Evolutionary conservation across 2,797 vertebrate species (phyloP).

Genomic region (Gymnothorax reevesii): DNA sequence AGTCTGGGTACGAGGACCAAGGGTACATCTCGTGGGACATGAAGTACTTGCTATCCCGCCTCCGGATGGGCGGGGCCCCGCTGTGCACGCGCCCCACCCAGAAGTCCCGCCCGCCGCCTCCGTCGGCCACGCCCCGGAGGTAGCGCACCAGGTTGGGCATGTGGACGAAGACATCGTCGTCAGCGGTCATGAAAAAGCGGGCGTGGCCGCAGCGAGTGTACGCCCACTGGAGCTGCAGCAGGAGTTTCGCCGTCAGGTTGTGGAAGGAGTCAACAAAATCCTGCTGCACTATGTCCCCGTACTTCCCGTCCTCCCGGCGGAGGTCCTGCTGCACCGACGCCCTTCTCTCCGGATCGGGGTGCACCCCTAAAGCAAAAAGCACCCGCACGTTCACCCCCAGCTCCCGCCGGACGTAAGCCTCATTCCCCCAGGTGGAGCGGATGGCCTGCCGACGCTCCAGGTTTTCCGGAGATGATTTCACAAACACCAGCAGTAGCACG

Average conservation of each 20-base stretch:
- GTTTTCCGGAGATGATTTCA: conserved; percentile 89
- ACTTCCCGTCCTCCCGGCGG: conserved; percentile 71
- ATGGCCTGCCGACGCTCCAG: conserved; percentile 79
- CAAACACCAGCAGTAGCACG: conserved; percentile 87
- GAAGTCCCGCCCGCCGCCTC: conserved; percentile 73
- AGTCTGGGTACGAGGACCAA: conserved; percentile 92
- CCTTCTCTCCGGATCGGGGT: conserved; percentile 15
- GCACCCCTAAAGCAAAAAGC: conserved; percentile 83
- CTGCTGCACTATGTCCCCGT: conserved; percentile 88
- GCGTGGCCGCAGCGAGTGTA: conserved; percentile 84
- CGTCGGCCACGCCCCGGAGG: conserved; percentile 71
- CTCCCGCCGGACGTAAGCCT: conserved; percentile 70
- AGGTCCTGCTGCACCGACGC: conserved; percentile 67
- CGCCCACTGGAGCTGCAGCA: conserved; percentile 91
- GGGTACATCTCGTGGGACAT: conserved; percentile 88
- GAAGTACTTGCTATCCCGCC: conserved; percentile 89
- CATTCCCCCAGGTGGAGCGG: conserved; percentile 91
- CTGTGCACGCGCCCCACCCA: conserved; percentile 91
- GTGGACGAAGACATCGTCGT: conserved; percentile 95
- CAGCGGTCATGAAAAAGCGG: conserved; percentile 91
- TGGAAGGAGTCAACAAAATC: conserved; percentile 93
- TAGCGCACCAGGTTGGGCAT: conserved; percentile 90
- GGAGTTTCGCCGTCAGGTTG: conserved; percentile 92
- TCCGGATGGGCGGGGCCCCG: conserved; percentile 82
- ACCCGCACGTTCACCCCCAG: conserved; percentile 85